A percentile compares a stretch with the other conserved stretches of the same genome.
Conservation (phyloP, 2,888 invertebrate species). For the Nymphalis c-album region DNA sequence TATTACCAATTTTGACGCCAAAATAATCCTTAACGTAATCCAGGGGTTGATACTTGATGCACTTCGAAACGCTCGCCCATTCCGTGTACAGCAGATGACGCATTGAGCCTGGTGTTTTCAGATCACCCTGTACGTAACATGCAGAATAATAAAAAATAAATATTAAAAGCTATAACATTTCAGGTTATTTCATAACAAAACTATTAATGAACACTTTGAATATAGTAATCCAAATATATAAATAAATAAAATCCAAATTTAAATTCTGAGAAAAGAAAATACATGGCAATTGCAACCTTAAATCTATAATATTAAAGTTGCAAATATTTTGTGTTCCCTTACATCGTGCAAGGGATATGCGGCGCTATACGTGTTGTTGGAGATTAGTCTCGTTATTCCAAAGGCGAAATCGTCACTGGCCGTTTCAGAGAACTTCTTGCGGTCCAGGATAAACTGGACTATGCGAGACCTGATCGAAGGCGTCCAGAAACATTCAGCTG, state of each 20-base stretch:
- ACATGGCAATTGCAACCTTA: background rate
- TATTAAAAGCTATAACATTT: no score
- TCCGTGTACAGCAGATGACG: conserved; percentile 87
- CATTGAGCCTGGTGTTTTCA: conserved; percentile 85
- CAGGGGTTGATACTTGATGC: conserved; percentile 92
- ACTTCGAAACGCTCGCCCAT: conserved; percentile 91
- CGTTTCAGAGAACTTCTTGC: conserved; percentile 89
- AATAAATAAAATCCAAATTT: background rate
- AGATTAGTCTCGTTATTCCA: conserved; percentile 88
- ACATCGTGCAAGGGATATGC: conserved; percentile 95
- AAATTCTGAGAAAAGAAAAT: background rate
- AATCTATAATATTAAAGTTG: background rate
- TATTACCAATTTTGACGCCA: conserved; percentile 91
- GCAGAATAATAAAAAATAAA: background rate
- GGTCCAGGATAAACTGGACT: conserved; percentile 94
- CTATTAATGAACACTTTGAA: background rate
- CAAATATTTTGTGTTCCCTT: conserved; percentile 52
- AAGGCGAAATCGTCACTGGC: conserved; percentile 87
- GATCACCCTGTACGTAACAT: conserved; percentile 84
- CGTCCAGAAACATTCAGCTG: conserved; percentile 91
- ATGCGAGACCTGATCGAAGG: conserved; percentile 92
- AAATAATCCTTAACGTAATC: conserved; percentile 95
- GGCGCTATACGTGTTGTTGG: conserved; percentile 87
- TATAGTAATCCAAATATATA: background rate
- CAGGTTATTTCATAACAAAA: no score